Base-by-base conservation (phyloP, 2,113 vertebrate species). In the Turnix velox region DNA sequence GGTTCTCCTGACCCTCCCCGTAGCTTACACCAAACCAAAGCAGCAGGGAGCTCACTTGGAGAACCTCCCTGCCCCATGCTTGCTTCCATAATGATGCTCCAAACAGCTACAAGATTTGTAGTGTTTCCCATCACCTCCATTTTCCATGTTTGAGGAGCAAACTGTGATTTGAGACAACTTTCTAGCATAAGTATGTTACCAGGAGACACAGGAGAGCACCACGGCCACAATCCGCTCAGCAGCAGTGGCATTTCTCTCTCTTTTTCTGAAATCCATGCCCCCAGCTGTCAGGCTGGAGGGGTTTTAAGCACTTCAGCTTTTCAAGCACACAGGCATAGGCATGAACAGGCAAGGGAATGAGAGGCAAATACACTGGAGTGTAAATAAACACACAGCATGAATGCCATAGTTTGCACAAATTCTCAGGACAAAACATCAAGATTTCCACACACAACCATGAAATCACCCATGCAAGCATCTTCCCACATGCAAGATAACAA, bases 21-120 rank as follows among this genome's bases (percentile, higher is more conserved):
- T 2, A 5, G 40, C 12, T 33, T 31, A 27, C 33, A 45, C 23
- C 12, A 8, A 63, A 52, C n/a, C 25, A 37, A 55, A 43, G 24
- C 8, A 4, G 24, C 4, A 0, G 0, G 33, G 28, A 80, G 18
- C 10, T 9, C 1, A 28, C 43, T 19, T 3, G 1, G 43, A 7
- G 31, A 71, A 51, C 4, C 28, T 0, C 0, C 20, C 75, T 7
- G 1, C 15, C 19, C 35, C 1, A 0, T 37, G 17, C 10, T 28
- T 2, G 0, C 12, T 75, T 28, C 23, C 1, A 0, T 19, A 68
- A 57, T 0, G 28, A 37, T 33, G 37, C 18, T 9, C 43, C 69
- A 51, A 61, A 8, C 25, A 27, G 6, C 22, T 62, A 18, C 22
- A 84, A 57, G 2, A 25, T 59, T 75, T 55, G 57, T 23, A 23